A percentile compares a stretch with the other conserved stretches of the same genome.
Conservation (phyloP, 2,888 invertebrate genomes). For the Pseudococcus viburni region DNA sequence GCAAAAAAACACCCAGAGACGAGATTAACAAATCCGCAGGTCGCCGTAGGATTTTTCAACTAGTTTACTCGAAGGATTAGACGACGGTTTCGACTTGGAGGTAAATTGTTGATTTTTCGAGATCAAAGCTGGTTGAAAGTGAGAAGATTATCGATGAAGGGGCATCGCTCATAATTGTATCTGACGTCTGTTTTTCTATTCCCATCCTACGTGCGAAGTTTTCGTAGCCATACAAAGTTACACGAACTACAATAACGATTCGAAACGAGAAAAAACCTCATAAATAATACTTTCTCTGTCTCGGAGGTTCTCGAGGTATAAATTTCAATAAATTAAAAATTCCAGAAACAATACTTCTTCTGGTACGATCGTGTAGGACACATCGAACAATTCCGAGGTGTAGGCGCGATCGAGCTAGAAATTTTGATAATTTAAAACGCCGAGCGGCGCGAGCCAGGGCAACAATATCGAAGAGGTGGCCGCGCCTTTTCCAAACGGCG, state of each 20-base stretch:
- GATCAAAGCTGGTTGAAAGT: neutral
- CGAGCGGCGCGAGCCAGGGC: slow-evolving; percentile 2
- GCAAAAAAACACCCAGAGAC: neutral
- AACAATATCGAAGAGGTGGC: slow-evolving; percentile 51
- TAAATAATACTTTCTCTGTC: slow-evolving; percentile 49
- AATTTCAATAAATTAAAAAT: slow-evolving; percentile 45
- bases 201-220: slow-evolving; percentile 17
- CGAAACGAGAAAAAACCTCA: neutral
- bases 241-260: neutral
- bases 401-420: slow-evolving; percentile 26
- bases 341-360: slow-evolving; percentile 4
- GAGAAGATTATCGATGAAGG: neutral
- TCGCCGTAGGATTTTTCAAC: neutral
- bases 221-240: neutral
- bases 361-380: neutral
- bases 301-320: neutral
- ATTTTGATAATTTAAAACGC: slow-evolving; percentile 30
- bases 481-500: slow-evolving; percentile 60
- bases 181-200: neutral
- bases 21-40: neutral
- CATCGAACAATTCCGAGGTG: slow-evolving; percentile 5
- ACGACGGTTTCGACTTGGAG: neutral
- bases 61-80: neutral
- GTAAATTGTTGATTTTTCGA: neutral
- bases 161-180: neutral